Conservation (phyloP, 2,113 vertebrate genomes). For the Paramormyrops kingsleyae region DNA sequence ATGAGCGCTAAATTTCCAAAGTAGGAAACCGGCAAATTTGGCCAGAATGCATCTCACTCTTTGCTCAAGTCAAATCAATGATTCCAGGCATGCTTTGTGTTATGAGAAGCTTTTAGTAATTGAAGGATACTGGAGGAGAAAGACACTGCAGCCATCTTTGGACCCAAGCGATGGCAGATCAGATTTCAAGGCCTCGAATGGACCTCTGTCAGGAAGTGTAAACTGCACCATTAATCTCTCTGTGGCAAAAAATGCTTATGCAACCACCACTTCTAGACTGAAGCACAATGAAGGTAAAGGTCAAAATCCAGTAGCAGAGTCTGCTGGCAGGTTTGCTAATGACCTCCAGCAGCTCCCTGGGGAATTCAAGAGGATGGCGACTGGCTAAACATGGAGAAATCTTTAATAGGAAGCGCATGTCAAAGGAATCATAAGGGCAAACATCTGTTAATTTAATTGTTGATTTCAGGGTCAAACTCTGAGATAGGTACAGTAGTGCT, state of each 20-base stretch:
- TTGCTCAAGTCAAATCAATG: background rate
- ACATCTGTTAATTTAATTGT: background rate
- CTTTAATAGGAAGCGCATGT: slow-evolving; percentile 23
- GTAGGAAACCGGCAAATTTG: background rate
- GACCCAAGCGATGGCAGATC: background rate
- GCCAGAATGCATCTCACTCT: background rate
- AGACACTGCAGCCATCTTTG: background rate
- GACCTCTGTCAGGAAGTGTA: background rate
- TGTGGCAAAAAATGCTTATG: slow-evolving; percentile 21
- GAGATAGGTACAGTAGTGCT: background rate
- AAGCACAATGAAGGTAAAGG: slow-evolving; percentile 34
- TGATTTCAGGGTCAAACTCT: background rate
- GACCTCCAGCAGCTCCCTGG: slow-evolving; percentile 12
- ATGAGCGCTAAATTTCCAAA: slow-evolving; percentile 17
- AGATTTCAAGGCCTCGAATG: slow-evolving; percentile 2
- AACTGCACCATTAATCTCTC: slow-evolving; percentile 33
- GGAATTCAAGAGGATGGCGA: slow-evolving; percentile 29
- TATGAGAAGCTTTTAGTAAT: background rate
- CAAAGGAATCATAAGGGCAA: slow-evolving; percentile 41
- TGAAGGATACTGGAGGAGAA: background rate
- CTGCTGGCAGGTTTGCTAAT: slow-evolving; percentile 36
- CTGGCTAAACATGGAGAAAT: slow-evolving; percentile 30
- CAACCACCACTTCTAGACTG: slow-evolving; percentile 13
- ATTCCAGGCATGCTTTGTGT: background rate
- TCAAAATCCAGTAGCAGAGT: slow-evolving; percentile 30